Evolutionary conservation across 2,888 invertebrate genomes (phyloP).

Genomic region (Geophilus truncorum): DNA sequence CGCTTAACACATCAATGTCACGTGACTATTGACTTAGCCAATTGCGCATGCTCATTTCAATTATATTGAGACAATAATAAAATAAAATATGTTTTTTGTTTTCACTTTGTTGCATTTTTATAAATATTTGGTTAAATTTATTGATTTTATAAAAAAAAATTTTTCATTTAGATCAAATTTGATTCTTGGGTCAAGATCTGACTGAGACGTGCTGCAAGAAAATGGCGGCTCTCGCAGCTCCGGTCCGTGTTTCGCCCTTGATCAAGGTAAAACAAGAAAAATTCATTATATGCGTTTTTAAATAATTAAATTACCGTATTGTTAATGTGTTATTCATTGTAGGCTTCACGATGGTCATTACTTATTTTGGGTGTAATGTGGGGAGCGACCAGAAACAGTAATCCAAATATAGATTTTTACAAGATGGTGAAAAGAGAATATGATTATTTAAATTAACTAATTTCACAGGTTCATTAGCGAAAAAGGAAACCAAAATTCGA

Average conservation of each 20-base stretch:
- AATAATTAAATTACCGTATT: not conserved
- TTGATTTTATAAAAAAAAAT: too few species aligned
- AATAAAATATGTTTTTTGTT: too few species aligned
- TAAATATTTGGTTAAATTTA: too few species aligned
- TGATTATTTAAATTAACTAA: not conserved
- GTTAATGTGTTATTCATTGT: conserved; percentile 42
- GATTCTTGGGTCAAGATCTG: too few species aligned
- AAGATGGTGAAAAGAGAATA: too few species aligned
- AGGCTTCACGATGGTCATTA: conserved; percentile 79
- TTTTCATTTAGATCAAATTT: not conserved
- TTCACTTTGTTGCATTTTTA: too few species aligned
- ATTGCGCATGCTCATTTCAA: too few species aligned
- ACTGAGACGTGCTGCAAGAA: too few species aligned
- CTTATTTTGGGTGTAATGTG: conserved; percentile 67
- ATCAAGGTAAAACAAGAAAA: conserved; percentile 61
- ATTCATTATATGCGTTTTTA: not conserved
- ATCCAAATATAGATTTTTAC: not conserved
- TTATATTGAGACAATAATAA: too few species aligned
- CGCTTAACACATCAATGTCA: too few species aligned
- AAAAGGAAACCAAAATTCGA: conserved; percentile 38
- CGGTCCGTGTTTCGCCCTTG: conserved; percentile 72
- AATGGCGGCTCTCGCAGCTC: conserved; percentile 55
- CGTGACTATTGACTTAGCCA: too few species aligned
- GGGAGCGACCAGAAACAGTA: conserved; percentile 53
- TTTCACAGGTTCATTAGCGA: conserved; percentile 4